A percentile compares a stretch with the other conserved stretches of the same genome.
Evolutionary conservation across 2,797 vertebrate species (phyloP).

Genomic region (Cryptoprocta ferox): DNA sequence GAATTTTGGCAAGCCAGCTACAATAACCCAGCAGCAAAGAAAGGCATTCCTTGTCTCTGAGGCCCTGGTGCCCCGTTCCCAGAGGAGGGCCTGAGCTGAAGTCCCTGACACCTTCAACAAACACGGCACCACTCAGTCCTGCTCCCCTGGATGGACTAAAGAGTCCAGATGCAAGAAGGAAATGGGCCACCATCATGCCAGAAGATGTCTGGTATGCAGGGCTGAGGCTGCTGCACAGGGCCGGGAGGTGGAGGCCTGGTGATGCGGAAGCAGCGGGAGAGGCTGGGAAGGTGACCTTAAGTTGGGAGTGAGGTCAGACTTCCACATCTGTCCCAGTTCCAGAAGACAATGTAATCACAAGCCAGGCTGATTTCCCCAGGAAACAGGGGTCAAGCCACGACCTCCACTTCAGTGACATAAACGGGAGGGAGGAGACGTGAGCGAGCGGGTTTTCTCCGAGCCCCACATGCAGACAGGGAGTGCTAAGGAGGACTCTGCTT

Average conservation of each 20-base stretch:
- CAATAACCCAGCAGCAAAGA: neutral
- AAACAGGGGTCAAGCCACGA: neutral
- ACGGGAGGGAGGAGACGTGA: neutral
- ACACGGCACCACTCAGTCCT: neutral
- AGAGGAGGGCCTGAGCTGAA: neutral
- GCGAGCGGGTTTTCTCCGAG: neutral
- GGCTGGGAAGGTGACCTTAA: constrained; percentile 10
- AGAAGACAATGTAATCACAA: constrained; percentile 46
- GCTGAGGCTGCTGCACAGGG: no score
- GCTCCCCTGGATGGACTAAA: neutral
- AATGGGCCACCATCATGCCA: neutral
- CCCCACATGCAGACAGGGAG: neutral
- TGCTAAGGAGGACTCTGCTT: neutral
- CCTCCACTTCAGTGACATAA: neutral
- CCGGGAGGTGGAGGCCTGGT: neutral
- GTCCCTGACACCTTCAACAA: neutral
- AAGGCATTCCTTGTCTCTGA: fast-evolving
- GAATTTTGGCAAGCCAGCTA: neutral
- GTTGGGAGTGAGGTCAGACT: neutral
- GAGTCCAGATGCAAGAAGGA: neutral
- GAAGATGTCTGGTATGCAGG: neutral
- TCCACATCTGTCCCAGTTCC: constrained; percentile 7
- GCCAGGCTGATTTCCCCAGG: constrained; percentile 44
- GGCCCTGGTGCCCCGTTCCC: neutral
- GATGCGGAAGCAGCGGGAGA: neutral